Evolutionary conservation across 2,888 invertebrate species (phyloP).

Genomic region (Pteria penguin): DNA sequence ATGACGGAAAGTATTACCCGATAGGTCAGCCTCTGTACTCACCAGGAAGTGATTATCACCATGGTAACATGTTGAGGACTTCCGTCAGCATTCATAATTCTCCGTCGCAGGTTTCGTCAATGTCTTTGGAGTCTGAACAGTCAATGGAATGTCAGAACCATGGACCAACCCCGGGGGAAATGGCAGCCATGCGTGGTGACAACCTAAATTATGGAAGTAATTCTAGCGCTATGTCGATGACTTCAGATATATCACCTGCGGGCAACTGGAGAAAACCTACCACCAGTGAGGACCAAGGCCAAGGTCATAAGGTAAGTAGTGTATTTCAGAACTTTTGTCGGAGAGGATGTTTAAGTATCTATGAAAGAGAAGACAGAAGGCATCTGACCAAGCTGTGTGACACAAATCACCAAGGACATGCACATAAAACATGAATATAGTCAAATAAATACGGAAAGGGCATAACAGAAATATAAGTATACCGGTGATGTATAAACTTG

Average conservation of each 20-base stretch:
- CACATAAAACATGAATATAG: too few species aligned
- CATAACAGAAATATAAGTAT: too few species aligned
- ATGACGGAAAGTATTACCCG: constrained; percentile 55
- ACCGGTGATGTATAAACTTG: too few species aligned
- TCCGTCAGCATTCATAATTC: constrained; percentile 65
- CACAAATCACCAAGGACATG: too few species aligned
- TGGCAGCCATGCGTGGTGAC: constrained; percentile 55
- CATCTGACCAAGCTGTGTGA: too few species aligned
- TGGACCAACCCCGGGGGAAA: constrained; percentile 44
- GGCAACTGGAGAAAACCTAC: constrained; percentile 46
- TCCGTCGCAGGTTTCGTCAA: constrained; percentile 67
- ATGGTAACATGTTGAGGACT: constrained; percentile 56
- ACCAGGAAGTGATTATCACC: constrained; percentile 26
- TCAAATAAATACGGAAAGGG: too few species aligned
- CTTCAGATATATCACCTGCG: constrained; percentile 68
- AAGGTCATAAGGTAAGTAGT: constrained; percentile 50
- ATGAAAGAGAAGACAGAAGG: too few species aligned
- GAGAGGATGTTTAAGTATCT: too few species aligned
- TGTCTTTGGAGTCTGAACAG: constrained; percentile 72
- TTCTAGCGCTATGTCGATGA: constrained; percentile 70
- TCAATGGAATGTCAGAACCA: constrained; percentile 65
- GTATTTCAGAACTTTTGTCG: background rate
- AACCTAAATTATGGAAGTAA: constrained; percentile 66
- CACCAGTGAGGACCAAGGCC: constrained; percentile 34
- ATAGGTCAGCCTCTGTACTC: constrained; percentile 46